phyloP scores from a whole-genome alignment of 2,888 invertebrate species.

The Halictus ligatus region DNA sequence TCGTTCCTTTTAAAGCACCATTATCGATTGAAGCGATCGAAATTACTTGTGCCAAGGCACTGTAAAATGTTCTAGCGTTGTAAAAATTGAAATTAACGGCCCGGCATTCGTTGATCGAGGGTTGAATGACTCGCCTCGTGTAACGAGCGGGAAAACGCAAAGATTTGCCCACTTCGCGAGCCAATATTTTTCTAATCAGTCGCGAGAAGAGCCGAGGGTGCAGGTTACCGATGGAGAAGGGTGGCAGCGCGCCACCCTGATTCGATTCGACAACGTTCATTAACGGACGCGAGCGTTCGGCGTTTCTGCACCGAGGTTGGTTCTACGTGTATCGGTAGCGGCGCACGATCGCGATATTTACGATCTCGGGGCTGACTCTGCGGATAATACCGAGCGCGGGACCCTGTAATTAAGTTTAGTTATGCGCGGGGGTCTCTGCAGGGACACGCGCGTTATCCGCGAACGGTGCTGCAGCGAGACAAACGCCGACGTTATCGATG shows the following conservation, averaged over 20 bases:
- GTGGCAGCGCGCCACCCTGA: background rate
- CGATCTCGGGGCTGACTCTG: slow-evolving; percentile 16
- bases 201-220: background rate
- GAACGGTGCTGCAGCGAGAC: background rate
- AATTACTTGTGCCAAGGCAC: too few species aligned
- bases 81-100: background rate
- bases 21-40: too few species aligned
- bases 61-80: too few species aligned
- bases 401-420: slow-evolving; percentile 55
- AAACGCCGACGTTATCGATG: slow-evolving; percentile 42
- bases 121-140: background rate
- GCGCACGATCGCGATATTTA: slow-evolving; percentile 41
- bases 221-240: background rate
- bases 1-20: too few species aligned
- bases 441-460: slow-evolving; percentile 17
- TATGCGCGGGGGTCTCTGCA: slow-evolving; percentile 36
- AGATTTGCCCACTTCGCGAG: background rate
- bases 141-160: background rate
- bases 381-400: slow-evolving; percentile 38
- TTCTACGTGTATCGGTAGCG: background rate
- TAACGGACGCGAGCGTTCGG: background rate
- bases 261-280: background rate
- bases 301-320: background rate
- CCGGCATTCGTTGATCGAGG: too few species aligned
- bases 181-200: background rate